Evolutionary conservation across 2,888 invertebrate genomes (phyloP).

Genomic region (Furcula furcula): DNA sequence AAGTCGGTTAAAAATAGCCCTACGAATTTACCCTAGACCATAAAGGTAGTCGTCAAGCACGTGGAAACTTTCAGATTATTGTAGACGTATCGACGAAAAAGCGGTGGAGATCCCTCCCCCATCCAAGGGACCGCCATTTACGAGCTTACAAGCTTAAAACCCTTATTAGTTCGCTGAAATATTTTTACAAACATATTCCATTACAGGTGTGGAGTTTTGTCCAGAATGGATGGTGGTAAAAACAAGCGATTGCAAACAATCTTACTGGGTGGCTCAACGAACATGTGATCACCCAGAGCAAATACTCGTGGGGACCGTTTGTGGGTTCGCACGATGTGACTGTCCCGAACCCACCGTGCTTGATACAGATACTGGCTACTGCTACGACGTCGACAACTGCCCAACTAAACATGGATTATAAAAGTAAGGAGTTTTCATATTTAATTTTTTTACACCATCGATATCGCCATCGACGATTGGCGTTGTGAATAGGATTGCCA

Average conservation of each 20-base stretch:
- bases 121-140: too few relatives aligned
- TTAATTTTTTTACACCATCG: too few relatives aligned
- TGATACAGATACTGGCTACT: slow-evolving; percentile 52
- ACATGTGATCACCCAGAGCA: slow-evolving; percentile 54
- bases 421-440: too few relatives aligned
- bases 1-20: too few relatives aligned
- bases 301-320: slow-evolving; percentile 47
- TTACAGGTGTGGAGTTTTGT: slow-evolving; percentile 52
- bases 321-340: slow-evolving; percentile 60
- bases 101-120: too few relatives aligned
- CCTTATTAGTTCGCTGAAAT: too few relatives aligned
- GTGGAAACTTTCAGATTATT: too few relatives aligned
- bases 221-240: slow-evolving; percentile 53
- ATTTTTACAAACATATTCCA: slow-evolving; percentile 1
- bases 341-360: slow-evolving; percentile 50
- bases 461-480: too few relatives aligned
- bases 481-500: too few relatives aligned
- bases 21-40: too few relatives aligned
- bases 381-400: slow-evolving; percentile 61
- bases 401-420: slow-evolving; percentile 42
- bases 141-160: neutral
- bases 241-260: slow-evolving; percentile 39
- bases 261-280: slow-evolving; percentile 51
- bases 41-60: too few relatives aligned
- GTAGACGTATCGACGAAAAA: too few relatives aligned